A percentile compares a stretch with the other conserved stretches of the same genome.
phyloP scores from a whole-genome alignment of 1,140 invertebrate species.

The Heliconius melpomene region DNA sequence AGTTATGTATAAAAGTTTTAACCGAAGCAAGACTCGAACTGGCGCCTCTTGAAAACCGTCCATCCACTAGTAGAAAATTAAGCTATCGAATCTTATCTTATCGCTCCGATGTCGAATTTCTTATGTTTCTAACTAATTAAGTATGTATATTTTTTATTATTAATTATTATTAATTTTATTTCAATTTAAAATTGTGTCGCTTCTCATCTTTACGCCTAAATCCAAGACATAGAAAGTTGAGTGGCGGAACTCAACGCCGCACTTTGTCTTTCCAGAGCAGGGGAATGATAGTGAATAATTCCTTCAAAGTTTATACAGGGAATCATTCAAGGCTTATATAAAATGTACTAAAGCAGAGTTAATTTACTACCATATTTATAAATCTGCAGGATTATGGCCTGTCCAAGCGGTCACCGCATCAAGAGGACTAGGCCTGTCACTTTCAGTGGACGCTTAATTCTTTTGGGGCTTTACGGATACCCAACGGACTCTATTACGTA shows the following conservation, averaged over 20 bases:
- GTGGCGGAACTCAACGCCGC: not conserved
- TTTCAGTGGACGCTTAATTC: conserved; percentile 26
- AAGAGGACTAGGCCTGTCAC: conserved; percentile 29
- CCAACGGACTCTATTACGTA: conserved; percentile 16
- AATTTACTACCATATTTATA: not conserved
- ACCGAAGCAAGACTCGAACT: too few species aligned
- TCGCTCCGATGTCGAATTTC: too few species aligned
- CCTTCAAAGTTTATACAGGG: not conserved
- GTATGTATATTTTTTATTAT: too few species aligned
- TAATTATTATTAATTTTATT: too few species aligned
- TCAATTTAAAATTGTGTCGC: too few species aligned
- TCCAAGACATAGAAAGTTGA: not conserved
- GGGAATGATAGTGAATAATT: not conserved
- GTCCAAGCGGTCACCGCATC: conserved; percentile 25
- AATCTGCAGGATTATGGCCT: conserved; percentile 4
- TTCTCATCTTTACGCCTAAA: not conserved
- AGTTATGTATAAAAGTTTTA: too few species aligned
- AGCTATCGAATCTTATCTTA: too few species aligned
- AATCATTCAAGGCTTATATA: not conserved
- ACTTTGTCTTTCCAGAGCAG: not conserved
- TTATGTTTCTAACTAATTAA: too few species aligned
- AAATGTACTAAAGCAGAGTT: not conserved
- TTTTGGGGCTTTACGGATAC: conserved; percentile 12
- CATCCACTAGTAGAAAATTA: too few species aligned
- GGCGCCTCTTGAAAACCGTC: too few species aligned